Evolutionary conservation across 2,113 vertebrate genomes (phyloP), one percentile per base, ranked within the genome.

Genomic region (Ochotona curzoniae): DNA sequence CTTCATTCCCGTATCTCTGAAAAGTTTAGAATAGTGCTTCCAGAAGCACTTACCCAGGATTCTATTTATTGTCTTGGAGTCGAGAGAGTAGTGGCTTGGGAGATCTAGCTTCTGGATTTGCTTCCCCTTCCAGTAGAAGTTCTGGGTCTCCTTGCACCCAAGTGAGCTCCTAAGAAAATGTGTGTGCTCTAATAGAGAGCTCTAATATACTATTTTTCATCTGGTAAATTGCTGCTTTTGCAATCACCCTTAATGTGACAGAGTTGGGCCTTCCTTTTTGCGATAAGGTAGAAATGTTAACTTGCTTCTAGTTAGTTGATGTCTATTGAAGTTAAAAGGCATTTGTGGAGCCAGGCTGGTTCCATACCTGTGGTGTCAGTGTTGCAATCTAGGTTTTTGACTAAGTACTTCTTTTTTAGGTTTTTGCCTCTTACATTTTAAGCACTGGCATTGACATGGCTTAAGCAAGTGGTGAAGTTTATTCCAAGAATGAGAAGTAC

Each of bases 1-100:
- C 90, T 96, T 95, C 91, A 81, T 93, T 49, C 73, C 80, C 83
- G 84, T 85, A 84, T 93, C 91, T 96, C 64, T 79, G 70, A 94
- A 93, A 85, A 73, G 75, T 92, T 92, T 80, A 92, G 82, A 83
- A 47, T 76, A 83, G 85, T 91, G 87, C 60, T 88, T 96, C 75
- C 35, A 70, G 66, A 75, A 76, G 74, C 90, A 82, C 93, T 97
- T 94, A 95, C 91, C 71, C 35, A 73, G 38, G 25, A 35, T 89
- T 74, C 92, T 88, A 0, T 81, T 38, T 79, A n/a, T 89, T 84
- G 69, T 89, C 47, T 79, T 44, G 30, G 67, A 83, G 4, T 61
- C 63, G 89, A 69, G 76, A 75, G 70, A 73, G 25, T 20, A 38
- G 26, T 64, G 70, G 63, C 0, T 0, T 47, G 61, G 54, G 75